phyloP scores from a whole-genome alignment of 2,113 vertebrate species.

The Ailuropoda melanoleuca region DNA sequence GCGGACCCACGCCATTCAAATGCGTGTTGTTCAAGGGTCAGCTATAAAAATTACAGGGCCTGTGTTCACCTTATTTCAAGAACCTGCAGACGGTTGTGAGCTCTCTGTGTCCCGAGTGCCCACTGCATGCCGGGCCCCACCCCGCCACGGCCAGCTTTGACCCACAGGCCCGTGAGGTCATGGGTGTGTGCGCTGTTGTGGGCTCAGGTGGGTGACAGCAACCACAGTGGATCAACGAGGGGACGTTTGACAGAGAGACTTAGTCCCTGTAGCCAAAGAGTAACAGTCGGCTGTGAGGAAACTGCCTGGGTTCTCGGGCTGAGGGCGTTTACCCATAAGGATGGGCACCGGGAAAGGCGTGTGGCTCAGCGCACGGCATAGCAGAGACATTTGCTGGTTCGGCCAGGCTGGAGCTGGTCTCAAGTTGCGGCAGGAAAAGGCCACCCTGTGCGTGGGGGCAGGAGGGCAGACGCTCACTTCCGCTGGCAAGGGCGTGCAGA shows the following conservation, averaged over 20 bases:
- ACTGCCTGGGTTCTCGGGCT: neutral
- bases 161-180: neutral
- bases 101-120: neutral
- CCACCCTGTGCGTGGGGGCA: neutral
- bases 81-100: neutral
- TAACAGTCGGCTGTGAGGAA: neutral
- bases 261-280: neutral
- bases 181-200: fast-evolving
- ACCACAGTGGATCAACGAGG: neutral
- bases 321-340: neutral
- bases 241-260: neutral
- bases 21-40: neutral
- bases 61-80: neutral
- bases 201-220: neutral
- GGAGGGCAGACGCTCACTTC: neutral
- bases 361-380: neutral
- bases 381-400: neutral
- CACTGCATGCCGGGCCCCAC: neutral
- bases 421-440: neutral
- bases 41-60: neutral
- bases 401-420: neutral
- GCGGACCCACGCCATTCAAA: neutral
- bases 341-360: neutral
- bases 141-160: fast-evolving
- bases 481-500: neutral